Base-by-base conservation (phyloP, 2,113 vertebrate genomes). In the Noctilio leporinus region DNA sequence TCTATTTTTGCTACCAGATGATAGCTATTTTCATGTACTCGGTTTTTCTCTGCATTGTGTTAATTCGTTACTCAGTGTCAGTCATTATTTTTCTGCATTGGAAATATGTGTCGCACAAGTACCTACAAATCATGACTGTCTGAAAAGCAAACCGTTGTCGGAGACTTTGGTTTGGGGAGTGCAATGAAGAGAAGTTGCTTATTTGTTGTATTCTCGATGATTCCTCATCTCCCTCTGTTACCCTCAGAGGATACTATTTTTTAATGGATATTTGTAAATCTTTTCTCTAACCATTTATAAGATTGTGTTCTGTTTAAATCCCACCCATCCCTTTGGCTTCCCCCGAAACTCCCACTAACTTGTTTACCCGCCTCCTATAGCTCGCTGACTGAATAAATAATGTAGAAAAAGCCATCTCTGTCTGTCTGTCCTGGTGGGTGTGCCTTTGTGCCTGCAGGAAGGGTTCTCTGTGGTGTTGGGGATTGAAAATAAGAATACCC, bases 1-100 rank as follows among this genome's bases (percentile, higher is more conserved):
- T 97, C 96, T 91, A 28, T 97, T 96, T 86, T 97, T 97, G 95
- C 96, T 97, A 92, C 90, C 86, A 95, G 93, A 93, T 92, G 67
- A 89, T 96, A 83, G 95, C 65, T 94, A 70, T 91, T 89, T 95
- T 96, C 76, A 51, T 64, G 92, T 83, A 55, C 53, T 97, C 65
- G 2, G 7, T 94, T 96, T 94, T 89, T 72, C 30, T 51, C 69
- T 89, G 69, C 82, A 38, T 94, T 67, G 14, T 85, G 64, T 80
- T 33, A 19, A 75, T 94, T 73, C 88, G 70, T 67, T 86, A 67
- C 45, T 93, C 38, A 7, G 30, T 43, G 20, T 86, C 73, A 19
- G 64, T 78, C 38, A 85, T 77, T 76, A 4, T 96, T 93, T 67
- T 45, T 78, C 53, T 84, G 28, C 92, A 40, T 38, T 93, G 94